Base-by-base conservation (phyloP, 2,888 invertebrate genomes). In the Drosophila planitibia region DNA sequence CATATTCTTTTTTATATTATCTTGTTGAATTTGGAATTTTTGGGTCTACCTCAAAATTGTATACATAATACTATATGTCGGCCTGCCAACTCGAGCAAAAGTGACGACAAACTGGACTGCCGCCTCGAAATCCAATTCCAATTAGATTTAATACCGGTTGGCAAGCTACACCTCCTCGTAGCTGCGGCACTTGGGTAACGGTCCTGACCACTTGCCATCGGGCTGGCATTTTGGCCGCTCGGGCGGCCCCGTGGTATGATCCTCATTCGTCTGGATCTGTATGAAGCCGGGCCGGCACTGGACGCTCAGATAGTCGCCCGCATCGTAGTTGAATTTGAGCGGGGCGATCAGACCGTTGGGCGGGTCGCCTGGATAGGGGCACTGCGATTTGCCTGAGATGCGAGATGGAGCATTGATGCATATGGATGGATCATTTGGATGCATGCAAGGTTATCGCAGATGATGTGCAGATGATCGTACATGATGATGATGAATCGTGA, bases 321-420 rank as follows among this genome's bases (percentile, higher is more conserved):
- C 96, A 91, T 96, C 96, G 93, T 96, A 96, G 92, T 95, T 95
- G 93, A 96, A 96, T 91, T 96, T 96, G 62, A 96, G 94, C 30
- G 96, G 96, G 3, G 95, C 95, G 85, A 96, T 95, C 66, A 95
- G 94, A 7, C 96, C 96, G 88, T 96, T 96, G 70, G 95, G 95
- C 33, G 96, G 96, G 91, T 96, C 96, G 16, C 96, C 96, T 12
- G 96, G 95, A 91, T 96, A 96, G 32, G 96, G 95, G 92, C 96
- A 96, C 85, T 96, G 95, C 47, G 96, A 95, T 94, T 96, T 96
- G 94, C 96, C 96, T 96, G 91, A 83, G 47, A 47, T 47, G 84
- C 71, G 71, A 57, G 72, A 63, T 62, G 65, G 51, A 54, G 66
- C 60, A 76, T 79, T 60, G 71, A 63, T 65, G 73, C 67, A 61